Percentiles rank a stretch among this genome's conserved stretches.
Conservation (phyloP, 2,113 vertebrate species). For the Tricholaema leucomelas region DNA sequence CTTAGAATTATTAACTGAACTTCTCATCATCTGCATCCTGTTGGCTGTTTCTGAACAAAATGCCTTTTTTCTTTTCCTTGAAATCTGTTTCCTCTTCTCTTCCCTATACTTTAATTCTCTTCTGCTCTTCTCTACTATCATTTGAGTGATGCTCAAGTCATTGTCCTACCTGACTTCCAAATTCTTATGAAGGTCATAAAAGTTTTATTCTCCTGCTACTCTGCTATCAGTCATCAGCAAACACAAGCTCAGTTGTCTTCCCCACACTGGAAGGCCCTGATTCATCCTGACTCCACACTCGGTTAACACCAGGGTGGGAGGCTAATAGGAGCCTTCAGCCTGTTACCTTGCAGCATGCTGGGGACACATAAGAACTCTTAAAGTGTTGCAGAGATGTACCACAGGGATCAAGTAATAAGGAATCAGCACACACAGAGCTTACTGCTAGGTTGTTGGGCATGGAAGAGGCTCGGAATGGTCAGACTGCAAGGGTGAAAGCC, state of each 20-base stretch:
- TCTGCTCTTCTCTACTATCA: background rate
- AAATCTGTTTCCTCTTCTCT: background rate
- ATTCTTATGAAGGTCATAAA: background rate
- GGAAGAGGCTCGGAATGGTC: too few species aligned
- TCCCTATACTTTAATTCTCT: background rate
- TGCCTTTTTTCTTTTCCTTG: background rate
- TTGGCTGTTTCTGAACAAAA: background rate
- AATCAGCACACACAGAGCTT: too few species aligned
- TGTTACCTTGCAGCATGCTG: too few species aligned
- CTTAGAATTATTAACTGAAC: background rate
- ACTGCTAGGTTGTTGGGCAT: too few species aligned
- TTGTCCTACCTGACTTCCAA: background rate
- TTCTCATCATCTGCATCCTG: background rate
- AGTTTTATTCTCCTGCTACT: background rate
- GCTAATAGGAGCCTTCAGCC: too few species aligned
- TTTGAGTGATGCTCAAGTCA: background rate
- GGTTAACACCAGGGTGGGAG: too few species aligned
- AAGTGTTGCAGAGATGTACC: too few species aligned
- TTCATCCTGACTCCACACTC: background rate
- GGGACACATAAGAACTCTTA: too few species aligned
- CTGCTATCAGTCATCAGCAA: background rate
- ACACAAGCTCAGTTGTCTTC: background rate
- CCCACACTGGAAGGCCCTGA: too few species aligned
- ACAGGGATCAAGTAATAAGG: too few species aligned
- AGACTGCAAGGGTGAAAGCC: too few species aligned